Conservation (phyloP, 1,140 invertebrate species). For the Babylonia areolata region DNA sequence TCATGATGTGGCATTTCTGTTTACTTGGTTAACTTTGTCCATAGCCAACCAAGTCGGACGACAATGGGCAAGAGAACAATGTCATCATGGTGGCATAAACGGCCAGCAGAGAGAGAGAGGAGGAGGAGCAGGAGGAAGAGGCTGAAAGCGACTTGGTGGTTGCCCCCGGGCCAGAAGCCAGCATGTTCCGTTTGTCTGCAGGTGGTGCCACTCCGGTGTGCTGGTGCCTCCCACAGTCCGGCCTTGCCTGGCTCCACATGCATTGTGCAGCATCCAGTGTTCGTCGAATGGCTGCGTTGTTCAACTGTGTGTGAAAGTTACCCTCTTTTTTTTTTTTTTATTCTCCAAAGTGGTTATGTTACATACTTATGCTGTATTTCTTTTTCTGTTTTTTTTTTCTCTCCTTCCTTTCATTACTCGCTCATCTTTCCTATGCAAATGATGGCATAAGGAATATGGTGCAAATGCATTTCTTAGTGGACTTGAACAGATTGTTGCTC, state of each 20-base stretch:
- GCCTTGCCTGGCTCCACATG: not conserved
- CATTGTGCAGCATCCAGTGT: not conserved
- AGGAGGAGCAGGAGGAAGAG: not conserved
- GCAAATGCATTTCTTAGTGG: slow-evolving; percentile 1
- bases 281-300: not conserved
- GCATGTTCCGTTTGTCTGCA: no score
- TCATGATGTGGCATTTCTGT: not conserved
- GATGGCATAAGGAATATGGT: not conserved
- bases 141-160: no score
- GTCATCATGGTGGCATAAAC: slow-evolving; percentile 42
- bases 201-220: no score
- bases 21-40: no score
- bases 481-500: not conserved
- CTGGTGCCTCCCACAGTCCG: not conserved
- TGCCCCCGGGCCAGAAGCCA: not conserved
- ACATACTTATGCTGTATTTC: not conserved
- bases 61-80: slow-evolving; percentile 48
- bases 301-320: not conserved
- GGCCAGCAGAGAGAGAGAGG: not conserved
- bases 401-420: not conserved
- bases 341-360: not conserved
- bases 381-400: not conserved
- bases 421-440: slow-evolving; percentile 10
- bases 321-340: not conserved
- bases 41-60: slow-evolving; percentile 48